Evolutionary conservation across 2,888 invertebrate genomes (phyloP).

Genomic region (Pollenia angustigena): DNA sequence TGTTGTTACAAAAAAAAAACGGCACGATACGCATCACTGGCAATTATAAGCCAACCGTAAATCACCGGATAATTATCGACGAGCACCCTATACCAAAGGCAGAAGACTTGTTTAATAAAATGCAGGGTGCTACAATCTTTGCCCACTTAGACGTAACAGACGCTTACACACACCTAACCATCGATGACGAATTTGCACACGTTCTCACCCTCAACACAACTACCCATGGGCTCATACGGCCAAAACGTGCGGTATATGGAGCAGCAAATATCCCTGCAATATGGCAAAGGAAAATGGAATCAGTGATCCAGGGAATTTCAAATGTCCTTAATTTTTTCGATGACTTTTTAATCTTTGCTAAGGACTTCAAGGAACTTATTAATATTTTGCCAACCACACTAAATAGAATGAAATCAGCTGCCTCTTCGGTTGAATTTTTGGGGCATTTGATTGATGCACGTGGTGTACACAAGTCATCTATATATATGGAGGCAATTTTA

Average conservation of each 20-base stretch:
- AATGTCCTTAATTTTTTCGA: no score
- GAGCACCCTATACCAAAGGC: no score
- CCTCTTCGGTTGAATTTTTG: conserved; percentile 51
- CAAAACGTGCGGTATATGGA: conserved; percentile 52
- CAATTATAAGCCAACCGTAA: no score
- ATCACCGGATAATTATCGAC: no score
- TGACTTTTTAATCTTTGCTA: not conserved
- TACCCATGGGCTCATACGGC: conserved; percentile 46
- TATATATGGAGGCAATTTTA: conserved; percentile 8
- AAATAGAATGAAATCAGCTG: not conserved
- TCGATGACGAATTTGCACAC: conserved; percentile 42
- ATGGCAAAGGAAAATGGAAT: conserved; percentile 53
- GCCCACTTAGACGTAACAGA: conserved; percentile 33
- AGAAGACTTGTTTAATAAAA: no score
- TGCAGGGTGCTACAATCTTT: not conserved
- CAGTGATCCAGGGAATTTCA: not conserved
- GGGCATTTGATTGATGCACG: conserved; percentile 58
- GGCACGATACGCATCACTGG: no score
- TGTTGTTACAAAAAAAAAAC: no score
- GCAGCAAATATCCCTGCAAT: conserved; percentile 63
- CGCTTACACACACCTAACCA: conserved; percentile 24
- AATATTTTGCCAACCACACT: not conserved
- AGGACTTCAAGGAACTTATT: not conserved
- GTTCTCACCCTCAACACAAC: conserved; percentile 40
- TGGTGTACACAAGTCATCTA: conserved; percentile 53